phyloP scores from a whole-genome alignment of 2,888 invertebrate genomes.

The Blastobasis adustella region DNA sequence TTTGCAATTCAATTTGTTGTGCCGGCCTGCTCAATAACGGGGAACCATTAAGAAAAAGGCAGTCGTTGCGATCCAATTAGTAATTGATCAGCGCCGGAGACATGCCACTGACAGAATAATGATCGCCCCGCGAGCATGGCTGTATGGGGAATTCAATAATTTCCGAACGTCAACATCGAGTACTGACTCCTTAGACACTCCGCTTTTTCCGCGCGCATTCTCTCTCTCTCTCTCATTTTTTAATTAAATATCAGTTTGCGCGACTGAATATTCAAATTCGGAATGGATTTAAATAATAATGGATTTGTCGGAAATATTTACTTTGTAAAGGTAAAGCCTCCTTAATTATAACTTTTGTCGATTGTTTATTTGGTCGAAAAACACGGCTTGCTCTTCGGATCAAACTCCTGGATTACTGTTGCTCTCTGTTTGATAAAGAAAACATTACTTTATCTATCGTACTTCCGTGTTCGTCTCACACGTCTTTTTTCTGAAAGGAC shows the following conservation, averaged over 20 bases:
- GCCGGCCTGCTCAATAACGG: conserved; percentile 26
- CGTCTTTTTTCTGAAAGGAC: too few species aligned
- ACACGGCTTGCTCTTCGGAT: too few species aligned
- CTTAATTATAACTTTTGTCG: conserved; percentile 3
- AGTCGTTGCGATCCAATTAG: conserved; percentile 38
- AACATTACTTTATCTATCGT: too few species aligned
- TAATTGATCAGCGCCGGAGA: conserved; percentile 36
- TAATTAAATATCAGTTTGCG: conserved; percentile 28
- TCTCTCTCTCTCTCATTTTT: conserved; percentile 9
- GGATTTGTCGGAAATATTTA: conserved; percentile 7
- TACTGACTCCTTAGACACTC: conserved; percentile 9
- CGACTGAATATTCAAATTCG: conserved; percentile 10
- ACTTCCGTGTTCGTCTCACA: too few species aligned
- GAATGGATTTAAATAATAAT: conserved; percentile 12
- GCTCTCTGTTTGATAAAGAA: too few species aligned
- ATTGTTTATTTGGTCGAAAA: background rate
- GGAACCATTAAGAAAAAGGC: conserved; percentile 52
- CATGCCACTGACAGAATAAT: conserved; percentile 41
- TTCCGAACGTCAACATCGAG: conserved; percentile 9
- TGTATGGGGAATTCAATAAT: conserved; percentile 25
- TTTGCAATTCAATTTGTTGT: conserved; percentile 43
- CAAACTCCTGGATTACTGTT: too few species aligned
- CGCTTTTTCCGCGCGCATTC: background rate
- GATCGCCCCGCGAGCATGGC: conserved; percentile 17
- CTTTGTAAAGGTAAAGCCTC: background rate